These are phyloP conservation scores for Synanthedon tipuliformis DNA, from an alignment of 2,888 invertebrate genomes.

Conservation along the genomic window DNA sequence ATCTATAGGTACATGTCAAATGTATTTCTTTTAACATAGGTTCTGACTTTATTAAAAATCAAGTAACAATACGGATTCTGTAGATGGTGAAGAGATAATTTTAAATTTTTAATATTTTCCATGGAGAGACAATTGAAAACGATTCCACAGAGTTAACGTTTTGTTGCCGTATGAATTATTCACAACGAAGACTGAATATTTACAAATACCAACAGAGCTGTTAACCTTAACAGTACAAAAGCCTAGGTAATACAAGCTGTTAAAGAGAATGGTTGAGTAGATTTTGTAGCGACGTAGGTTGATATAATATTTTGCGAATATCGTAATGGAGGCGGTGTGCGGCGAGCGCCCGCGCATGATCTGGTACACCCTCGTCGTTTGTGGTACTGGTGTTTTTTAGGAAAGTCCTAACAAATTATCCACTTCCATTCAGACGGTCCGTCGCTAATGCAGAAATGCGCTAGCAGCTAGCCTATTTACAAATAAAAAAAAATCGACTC, in stretches of 20 bases:
- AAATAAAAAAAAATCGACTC: slow-evolving; percentile 24
- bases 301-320: slow-evolving; percentile 16
- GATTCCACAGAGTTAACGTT: slow-evolving; percentile 8
- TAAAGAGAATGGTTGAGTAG: slow-evolving; percentile 22
- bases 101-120: background rate
- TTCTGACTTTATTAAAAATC: too few relatives aligned
- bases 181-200: slow-evolving; percentile 33
- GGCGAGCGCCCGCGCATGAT: slow-evolving; percentile 11
- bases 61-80: too few relatives aligned
- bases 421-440: slow-evolving; percentile 14
- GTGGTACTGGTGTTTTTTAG: slow-evolving; percentile 31
- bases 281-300: slow-evolving; percentile 19
- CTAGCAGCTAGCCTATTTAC: slow-evolving; percentile 33
- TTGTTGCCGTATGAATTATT: slow-evolving; percentile 13
- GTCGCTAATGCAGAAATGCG: slow-evolving; percentile 42
- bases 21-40: too few relatives aligned
- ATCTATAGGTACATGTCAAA: too few relatives aligned
- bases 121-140: background rate
- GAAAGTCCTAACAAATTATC: slow-evolving; percentile 32
- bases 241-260: slow-evolving; percentile 16
- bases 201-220: slow-evolving; percentile 48
- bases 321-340: slow-evolving; percentile 16
- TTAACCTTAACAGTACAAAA: slow-evolving; percentile 32
- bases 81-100: too few relatives aligned
- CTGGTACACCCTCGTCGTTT: slow-evolving; percentile 17